Percentiles rank a stretch among this genome's conserved stretches.
Conservation (phyloP, 2,888 invertebrate species). For the Tenthredo notha region DNA sequence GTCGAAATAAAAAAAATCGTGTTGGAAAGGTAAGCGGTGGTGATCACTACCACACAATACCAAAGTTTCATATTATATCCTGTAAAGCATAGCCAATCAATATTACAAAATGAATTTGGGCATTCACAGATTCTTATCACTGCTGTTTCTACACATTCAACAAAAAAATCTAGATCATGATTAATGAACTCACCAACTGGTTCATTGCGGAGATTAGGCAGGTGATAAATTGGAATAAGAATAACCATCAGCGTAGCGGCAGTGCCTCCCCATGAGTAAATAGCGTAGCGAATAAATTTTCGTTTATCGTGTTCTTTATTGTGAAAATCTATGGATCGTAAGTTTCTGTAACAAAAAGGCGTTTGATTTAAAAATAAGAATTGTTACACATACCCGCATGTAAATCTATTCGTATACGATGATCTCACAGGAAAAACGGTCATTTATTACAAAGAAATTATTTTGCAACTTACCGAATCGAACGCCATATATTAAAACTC, state of each 20-base stretch:
- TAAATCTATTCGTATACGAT: too few species aligned
- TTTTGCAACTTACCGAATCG: not conserved
- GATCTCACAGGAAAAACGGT: not conserved
- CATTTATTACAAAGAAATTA: not conserved
- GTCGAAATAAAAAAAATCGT: not conserved
- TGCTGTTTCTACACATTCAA: not conserved
- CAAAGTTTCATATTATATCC: not conserved
- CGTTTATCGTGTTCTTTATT: not conserved
- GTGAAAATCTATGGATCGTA: not conserved
- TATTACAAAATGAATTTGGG: too few species aligned
- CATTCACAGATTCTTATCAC: not conserved
- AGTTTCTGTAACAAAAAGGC: not conserved
- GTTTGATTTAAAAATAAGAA: not conserved
- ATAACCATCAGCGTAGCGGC: not conserved
- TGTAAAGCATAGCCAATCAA: not conserved
- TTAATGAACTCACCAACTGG: not conserved
- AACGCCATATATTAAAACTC: conserved; percentile 28
- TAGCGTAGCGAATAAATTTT: not conserved
- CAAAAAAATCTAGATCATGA: not conserved
- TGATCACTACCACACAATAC: not conserved
- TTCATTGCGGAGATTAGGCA: not conserved
- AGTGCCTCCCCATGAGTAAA: not conserved
- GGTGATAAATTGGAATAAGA: not conserved
- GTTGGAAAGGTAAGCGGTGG: not conserved
- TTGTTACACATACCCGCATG: too few species aligned